A percentile compares a stretch with the other conserved stretches of the same genome.
Conservation (phyloP, 2,888 invertebrate genomes). For the Folsomia manolachei region DNA sequence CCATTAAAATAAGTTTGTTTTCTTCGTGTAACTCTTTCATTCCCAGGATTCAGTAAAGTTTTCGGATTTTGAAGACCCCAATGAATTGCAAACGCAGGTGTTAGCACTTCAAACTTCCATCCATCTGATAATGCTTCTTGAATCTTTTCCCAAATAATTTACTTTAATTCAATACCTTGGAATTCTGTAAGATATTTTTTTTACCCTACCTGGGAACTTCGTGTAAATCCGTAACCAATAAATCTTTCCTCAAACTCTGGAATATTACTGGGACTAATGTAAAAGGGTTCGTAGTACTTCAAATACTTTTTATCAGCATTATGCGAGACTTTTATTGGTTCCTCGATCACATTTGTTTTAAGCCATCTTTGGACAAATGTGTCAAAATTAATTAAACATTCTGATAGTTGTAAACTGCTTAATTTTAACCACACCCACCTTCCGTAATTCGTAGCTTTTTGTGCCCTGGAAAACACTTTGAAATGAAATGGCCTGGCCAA, state of each 20-base stretch:
- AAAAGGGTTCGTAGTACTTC: conserved; percentile 76
- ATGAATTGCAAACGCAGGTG: conserved; percentile 26
- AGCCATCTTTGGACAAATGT: conserved; percentile 28
- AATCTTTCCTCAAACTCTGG: conserved; percentile 28
- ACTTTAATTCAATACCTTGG: neutral
- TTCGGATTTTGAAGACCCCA: conserved; percentile 23
- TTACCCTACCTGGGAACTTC: conserved; percentile 34
- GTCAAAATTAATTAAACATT: neutral
- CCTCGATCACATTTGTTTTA: conserved; percentile 28
- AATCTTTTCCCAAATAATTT: neutral
- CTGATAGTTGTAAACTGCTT: neutral
- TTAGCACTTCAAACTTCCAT: conserved; percentile 32
- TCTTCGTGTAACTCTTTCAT: conserved; percentile 9
- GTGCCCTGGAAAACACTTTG: conserved; percentile 68
- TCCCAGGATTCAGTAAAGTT: conserved; percentile 8
- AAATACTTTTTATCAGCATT: conserved; percentile 14
- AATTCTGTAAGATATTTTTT: no score
- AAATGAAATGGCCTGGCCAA: conserved; percentile 84
- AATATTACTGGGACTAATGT: conserved; percentile 53
- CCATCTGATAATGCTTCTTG: conserved; percentile 20
- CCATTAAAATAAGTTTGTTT: conserved; percentile 8
- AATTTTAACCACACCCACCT: conserved; percentile 19
- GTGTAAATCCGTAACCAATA: conserved; percentile 33
- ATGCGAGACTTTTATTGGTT: conserved; percentile 33
- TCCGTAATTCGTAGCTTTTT: conserved; percentile 34